Evolutionary conservation across 2,113 vertebrate genomes (phyloP).

Genomic region (Crypturellus undulatus): DNA sequence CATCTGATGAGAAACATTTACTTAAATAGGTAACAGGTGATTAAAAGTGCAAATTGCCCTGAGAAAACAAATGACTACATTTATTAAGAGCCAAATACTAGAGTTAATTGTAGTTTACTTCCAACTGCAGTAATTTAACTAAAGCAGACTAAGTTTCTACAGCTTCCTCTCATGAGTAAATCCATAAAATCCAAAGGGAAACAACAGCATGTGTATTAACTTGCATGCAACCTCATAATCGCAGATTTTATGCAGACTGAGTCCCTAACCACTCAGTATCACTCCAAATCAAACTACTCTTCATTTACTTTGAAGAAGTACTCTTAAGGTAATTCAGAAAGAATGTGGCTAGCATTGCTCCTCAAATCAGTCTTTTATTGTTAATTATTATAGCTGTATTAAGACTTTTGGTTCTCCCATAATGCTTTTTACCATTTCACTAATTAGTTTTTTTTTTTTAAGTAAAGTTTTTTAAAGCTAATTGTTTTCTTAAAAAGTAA

Average conservation of each 20-base stretch:
- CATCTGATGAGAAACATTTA: not conserved
- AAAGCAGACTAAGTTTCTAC: not conserved
- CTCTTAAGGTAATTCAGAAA: not conserved
- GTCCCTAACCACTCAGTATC: not conserved
- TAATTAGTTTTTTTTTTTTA: not conserved
- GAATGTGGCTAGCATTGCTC: not conserved
- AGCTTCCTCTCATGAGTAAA: conserved; percentile 13
- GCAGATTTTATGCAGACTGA: not conserved
- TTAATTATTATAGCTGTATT: not conserved
- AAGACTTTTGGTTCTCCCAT: not conserved
- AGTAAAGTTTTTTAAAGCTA: not conserved
- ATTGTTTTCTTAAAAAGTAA: too few relatives aligned
- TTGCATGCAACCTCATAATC: not conserved
- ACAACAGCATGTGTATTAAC: not conserved
- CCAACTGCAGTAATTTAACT: not conserved
- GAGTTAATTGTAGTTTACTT: not conserved
- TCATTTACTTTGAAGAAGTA: not conserved
- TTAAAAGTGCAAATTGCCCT: not conserved
- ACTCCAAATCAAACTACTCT: not conserved
- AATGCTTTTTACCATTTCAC: not conserved
- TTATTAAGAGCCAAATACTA: not conserved
- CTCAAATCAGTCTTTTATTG: not conserved
- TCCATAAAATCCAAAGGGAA: not conserved
- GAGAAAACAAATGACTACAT: not conserved
- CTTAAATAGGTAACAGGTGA: not conserved